These are phyloP conservation scores for Tor tambroides DNA, from an alignment of 2,113 vertebrate species.

Conservation along the genomic window DNA sequence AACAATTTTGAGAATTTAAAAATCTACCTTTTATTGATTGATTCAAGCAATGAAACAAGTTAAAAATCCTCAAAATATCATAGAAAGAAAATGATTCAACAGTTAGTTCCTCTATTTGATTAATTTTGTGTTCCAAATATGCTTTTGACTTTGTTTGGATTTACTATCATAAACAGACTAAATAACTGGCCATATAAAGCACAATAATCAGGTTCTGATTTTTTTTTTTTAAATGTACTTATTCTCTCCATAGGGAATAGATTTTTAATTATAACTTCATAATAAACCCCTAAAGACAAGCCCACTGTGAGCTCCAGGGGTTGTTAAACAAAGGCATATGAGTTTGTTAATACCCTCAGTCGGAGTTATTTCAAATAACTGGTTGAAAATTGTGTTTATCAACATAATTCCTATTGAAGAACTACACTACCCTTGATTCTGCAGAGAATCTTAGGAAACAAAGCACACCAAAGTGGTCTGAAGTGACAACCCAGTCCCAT, in stretches of 20 bases:
- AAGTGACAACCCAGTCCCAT: too few relatives aligned
- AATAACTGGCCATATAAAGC: too few relatives aligned
- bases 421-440: not conserved
- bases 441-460: too few relatives aligned
- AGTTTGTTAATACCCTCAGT: not conserved
- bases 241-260: too few relatives aligned
- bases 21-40: not conserved
- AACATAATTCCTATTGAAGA: not conserved
- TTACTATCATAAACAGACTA: not conserved
- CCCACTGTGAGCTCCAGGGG: not conserved
- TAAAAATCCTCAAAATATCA: not conserved
- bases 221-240: too few relatives aligned
- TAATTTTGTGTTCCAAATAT: too few relatives aligned
- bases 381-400: not conserved
- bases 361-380: not conserved
- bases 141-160: not conserved
- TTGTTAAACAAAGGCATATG: not conserved
- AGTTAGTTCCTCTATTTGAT: too few relatives aligned
- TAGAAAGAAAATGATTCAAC: not conserved
- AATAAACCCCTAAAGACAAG: not conserved
- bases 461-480: too few relatives aligned
- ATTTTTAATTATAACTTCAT: too few relatives aligned
- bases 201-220: not conserved
- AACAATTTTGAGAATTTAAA: not conserved
- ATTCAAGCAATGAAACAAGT: not conserved